A percentile compares a stretch with the other conserved stretches of the same genome.
Conservation (phyloP, 2,888 invertebrate genomes). For the Margaritifera margaritifera region DNA sequence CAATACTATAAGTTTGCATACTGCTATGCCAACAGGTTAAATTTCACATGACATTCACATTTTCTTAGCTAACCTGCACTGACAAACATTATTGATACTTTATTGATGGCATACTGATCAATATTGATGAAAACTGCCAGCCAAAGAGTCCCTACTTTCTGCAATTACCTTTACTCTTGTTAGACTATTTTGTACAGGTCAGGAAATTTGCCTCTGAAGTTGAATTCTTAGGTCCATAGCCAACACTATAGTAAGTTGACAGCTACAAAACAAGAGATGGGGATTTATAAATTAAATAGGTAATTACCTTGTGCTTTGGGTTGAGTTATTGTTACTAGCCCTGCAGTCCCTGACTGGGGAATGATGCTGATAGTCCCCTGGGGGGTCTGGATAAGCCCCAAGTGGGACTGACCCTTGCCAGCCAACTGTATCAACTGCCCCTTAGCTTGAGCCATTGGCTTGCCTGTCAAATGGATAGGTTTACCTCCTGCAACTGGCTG, state of each 20-base stretch:
- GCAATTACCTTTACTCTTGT: too few species aligned
- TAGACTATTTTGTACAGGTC: too few species aligned
- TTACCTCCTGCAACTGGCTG: constrained; percentile 64
- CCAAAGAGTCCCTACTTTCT: too few species aligned
- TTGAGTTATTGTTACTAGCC: constrained; percentile 35
- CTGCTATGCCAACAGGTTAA: too few species aligned
- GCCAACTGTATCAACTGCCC: constrained; percentile 62
- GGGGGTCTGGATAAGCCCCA: constrained; percentile 61
- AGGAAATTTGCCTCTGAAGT: too few species aligned
- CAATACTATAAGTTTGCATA: too few species aligned
- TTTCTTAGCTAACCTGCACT: too few species aligned
- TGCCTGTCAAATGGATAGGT: constrained; percentile 63
- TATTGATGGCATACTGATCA: too few species aligned
- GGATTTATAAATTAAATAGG: background rate
- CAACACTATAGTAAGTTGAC: background rate
- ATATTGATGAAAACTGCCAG: too few species aligned
- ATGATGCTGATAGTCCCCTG: constrained; percentile 65
- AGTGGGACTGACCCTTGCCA: constrained; percentile 58
- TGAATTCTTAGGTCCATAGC: too few species aligned
- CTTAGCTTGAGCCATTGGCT: constrained; percentile 57
- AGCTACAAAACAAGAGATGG: background rate
- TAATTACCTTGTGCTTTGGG: constrained; percentile 22
- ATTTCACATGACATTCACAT: too few species aligned
- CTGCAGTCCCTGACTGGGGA: constrained; percentile 50
- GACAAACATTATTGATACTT: too few species aligned